Evolutionary conservation across 1,140 invertebrate genomes (phyloP).

Genomic region (roundworm (Caenorhabditis elegans)): WBcel235 BX284604.4:9323501-9324000

Average conservation of each 20-base stretch:
- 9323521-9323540: too few species aligned
- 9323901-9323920: slow-evolving; percentile 5
- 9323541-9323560: too few species aligned
- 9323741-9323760: background rate
- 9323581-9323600: too few species aligned
- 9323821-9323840: slow-evolving; percentile 25
- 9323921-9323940: slow-evolving; percentile 10
- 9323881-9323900: background rate
- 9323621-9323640: too few species aligned
- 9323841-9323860: slow-evolving; percentile 38
- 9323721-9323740: too few species aligned
- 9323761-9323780: slow-evolving; percentile 36
- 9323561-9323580: too few species aligned
- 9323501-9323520: too few species aligned
- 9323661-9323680: too few species aligned
- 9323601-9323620: too few species aligned
- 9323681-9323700: too few species aligned
- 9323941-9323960: slow-evolving; percentile 10
- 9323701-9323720: too few species aligned
- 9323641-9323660: too few species aligned
- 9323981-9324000: background rate
- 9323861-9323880: background rate
- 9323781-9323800: background rate
- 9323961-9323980: slow-evolving; percentile 17
- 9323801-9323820: slow-evolving; percentile 45